Percentiles rank a stretch among this genome's conserved stretches.
These are phyloP conservation scores for Acanthis flammea DNA, from an alignment of 2,797 vertebrate species.

Conservation along the genomic window DNA sequence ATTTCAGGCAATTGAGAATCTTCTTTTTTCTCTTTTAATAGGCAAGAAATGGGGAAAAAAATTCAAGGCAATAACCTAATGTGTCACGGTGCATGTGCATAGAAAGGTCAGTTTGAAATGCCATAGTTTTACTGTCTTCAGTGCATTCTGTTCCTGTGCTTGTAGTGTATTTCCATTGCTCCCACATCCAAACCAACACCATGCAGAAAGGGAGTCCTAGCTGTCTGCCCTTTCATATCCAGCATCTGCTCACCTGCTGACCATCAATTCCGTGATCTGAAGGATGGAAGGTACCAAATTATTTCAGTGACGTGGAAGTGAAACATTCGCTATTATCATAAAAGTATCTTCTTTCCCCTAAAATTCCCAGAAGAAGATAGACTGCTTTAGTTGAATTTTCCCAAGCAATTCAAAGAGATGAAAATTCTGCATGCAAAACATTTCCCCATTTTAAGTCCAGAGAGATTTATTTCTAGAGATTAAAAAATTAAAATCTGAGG, in stretches of 20 bases:
- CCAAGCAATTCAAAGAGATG: not conserved
- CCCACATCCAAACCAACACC: not conserved
- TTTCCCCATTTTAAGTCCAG: not conserved
- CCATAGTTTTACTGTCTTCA: not conserved
- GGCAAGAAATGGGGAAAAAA: not conserved
- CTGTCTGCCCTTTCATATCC: not conserved
- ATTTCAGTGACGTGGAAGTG: not conserved
- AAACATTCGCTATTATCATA: not conserved
- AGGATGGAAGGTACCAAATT: not conserved
- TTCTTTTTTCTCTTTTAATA: not conserved
- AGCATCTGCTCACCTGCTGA: not conserved
- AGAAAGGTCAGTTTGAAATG: not conserved
- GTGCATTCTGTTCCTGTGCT: not conserved
- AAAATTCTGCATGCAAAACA: not conserved
- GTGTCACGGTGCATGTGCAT: accelerated
- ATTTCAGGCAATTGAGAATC: not conserved
- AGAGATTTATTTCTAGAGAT: not conserved
- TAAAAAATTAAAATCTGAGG: not conserved
- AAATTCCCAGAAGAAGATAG: not conserved
- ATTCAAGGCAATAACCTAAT: not conserved
- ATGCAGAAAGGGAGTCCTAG: not conserved
- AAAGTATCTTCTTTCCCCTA: not conserved
- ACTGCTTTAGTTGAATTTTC: not conserved
- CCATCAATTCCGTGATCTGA: not conserved
- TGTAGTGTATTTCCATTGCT: not conserved